Percentiles rank a stretch among this genome's conserved stretches.
phyloP scores from a whole-genome alignment of 2,113 vertebrate species.

The Columba janthina region DNA sequence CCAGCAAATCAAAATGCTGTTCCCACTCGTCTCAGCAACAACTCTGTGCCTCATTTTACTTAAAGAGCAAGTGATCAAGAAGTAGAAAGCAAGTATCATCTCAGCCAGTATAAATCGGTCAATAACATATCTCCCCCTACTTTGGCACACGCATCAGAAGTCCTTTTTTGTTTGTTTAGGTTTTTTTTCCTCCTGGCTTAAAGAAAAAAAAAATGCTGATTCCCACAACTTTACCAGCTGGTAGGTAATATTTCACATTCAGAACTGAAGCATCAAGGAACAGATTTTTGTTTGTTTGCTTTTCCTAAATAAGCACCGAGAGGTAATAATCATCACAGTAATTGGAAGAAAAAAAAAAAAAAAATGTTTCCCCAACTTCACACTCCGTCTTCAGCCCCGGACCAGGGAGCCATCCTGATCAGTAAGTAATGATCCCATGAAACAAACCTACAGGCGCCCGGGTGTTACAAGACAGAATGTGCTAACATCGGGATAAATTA shows the following conservation, averaged over 20 bases:
- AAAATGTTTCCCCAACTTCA: conserved; percentile 78
- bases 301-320: conserved; percentile 75
- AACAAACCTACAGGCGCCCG: conserved; percentile 84
- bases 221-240: conserved; percentile 73
- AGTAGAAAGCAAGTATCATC: conserved; percentile 80
- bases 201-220: conserved; percentile 63
- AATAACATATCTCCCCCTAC: conserved; percentile 76
- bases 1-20: conserved; percentile 81
- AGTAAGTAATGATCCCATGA: conserved; percentile 84
- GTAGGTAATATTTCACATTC: conserved; percentile 78
- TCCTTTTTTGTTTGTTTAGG: conserved; percentile 70
- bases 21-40: conserved; percentile 78
- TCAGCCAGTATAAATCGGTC: conserved; percentile 78
- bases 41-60: conserved; percentile 83
- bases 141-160: conserved; percentile 76
- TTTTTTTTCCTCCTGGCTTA: conserved; percentile 31
- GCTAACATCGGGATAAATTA: conserved; percentile 88
- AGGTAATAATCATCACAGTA: conserved; percentile 60
- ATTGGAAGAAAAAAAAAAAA: neutral
- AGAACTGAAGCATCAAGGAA: conserved; percentile 75
- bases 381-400: conserved; percentile 79
- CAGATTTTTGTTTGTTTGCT: conserved; percentile 61
- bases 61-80: conserved; percentile 82
- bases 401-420: conserved; percentile 80
- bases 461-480: conserved; percentile 85